phyloP scores from a whole-genome alignment of 2,797 vertebrate species.

The Naso thynnoides region DNA sequence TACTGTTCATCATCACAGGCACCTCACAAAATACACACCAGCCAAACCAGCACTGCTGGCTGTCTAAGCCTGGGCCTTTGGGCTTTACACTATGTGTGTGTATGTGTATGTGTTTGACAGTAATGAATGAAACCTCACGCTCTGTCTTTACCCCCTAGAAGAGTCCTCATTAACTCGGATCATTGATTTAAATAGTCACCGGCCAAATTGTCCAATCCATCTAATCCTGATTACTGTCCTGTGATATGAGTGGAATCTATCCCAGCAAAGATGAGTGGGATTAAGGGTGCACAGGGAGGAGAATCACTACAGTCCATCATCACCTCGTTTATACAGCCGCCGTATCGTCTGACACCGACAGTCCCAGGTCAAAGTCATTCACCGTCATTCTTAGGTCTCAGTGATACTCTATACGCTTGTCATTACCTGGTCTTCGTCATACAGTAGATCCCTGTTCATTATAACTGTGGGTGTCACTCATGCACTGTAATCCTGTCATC shows the following conservation, averaged over 20 bases:
- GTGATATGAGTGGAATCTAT: constrained; percentile 25
- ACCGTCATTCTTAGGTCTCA: constrained; percentile 31
- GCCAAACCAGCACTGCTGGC: constrained; percentile 43
- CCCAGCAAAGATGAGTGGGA: constrained; percentile 22
- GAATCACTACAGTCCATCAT: constrained; percentile 54
- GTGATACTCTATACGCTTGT: constrained; percentile 49
- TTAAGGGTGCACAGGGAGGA: constrained; percentile 24
- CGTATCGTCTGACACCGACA: constrained; percentile 37
- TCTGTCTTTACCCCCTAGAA: constrained; percentile 4
- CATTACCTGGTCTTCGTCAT: constrained; percentile 41
- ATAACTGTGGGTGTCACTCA: constrained; percentile 22
- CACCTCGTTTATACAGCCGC: constrained; percentile 59
- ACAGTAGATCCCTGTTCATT: constrained; percentile 27
- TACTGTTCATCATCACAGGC: constrained; percentile 79
- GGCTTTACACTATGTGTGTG: constrained; percentile 48
- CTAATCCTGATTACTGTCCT: neutral
- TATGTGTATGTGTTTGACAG: constrained; percentile 27
- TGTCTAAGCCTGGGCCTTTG: constrained; percentile 38
- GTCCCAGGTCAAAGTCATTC: constrained; percentile 56
- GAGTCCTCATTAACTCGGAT: constrained; percentile 39
- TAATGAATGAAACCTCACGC: constrained; percentile 43
- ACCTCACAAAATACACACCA: constrained; percentile 79
- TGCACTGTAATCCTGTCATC: constrained; percentile 38
- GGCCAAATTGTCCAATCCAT: constrained; percentile 31
- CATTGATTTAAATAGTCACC: constrained; percentile 38